phyloP scores from a whole-genome alignment of 2,888 invertebrate genomes.

The Leucozona laternaria region DNA sequence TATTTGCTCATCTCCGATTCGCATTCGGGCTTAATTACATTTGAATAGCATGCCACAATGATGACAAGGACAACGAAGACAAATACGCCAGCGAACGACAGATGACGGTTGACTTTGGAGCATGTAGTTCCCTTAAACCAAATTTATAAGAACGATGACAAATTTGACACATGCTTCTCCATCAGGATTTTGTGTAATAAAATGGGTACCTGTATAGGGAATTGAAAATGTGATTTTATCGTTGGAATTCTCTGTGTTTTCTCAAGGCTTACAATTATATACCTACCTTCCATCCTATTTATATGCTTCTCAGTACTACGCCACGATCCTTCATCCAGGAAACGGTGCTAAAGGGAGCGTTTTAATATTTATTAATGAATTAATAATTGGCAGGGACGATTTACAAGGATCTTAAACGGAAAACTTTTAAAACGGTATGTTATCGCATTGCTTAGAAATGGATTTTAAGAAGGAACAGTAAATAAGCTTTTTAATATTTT shows the following conservation, averaged over 20 bases:
- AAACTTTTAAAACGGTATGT: neutral
- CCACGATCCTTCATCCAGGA: neutral
- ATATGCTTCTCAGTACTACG: neutral
- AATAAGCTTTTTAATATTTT: too few relatives aligned
- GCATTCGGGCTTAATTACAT: constrained; percentile 75
- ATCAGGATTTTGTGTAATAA: constrained; percentile 46
- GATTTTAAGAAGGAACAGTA: too few relatives aligned
- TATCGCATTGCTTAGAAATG: neutral
- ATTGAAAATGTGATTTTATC: constrained; percentile 51
- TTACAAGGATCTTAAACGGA: neutral
- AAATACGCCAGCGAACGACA: constrained; percentile 5
- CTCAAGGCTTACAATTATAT: neutral
- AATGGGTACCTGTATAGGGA: neutral
- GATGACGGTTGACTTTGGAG: constrained; percentile 54
- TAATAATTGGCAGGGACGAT: neutral
- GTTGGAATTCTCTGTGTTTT: neutral
- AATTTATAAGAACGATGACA: constrained; percentile 64
- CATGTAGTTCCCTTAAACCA: constrained; percentile 63
- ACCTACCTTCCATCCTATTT: neutral
- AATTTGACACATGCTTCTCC: constrained; percentile 71
- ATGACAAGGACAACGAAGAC: constrained; percentile 31
- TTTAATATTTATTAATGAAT: neutral
- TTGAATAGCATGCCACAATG: constrained; percentile 68
- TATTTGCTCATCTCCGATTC: constrained; percentile 75
- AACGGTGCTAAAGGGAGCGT: neutral